Percentiles rank a stretch among this genome's conserved stretches.
phyloP scores from a whole-genome alignment of 2,113 vertebrate genomes.

The Chinchilla lanigera region DNA sequence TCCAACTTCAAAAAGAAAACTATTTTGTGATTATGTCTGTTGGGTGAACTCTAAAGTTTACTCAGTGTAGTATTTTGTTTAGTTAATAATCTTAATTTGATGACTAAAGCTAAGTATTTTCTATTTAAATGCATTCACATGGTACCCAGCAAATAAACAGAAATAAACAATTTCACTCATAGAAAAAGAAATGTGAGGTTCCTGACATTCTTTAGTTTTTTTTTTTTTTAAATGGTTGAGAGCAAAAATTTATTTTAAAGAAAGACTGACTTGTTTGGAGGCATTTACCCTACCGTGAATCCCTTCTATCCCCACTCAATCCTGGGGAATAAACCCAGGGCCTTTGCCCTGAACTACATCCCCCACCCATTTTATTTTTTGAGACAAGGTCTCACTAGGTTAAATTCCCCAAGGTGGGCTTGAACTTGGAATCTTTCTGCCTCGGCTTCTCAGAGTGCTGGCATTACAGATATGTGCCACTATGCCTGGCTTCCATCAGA shows the following conservation, averaged over 20 bases:
- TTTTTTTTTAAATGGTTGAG: background rate
- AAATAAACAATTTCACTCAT: constrained; percentile 13
- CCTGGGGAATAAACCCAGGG: background rate
- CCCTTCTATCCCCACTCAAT: background rate
- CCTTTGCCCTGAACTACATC: background rate
- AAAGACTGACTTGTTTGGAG: constrained; percentile 41
- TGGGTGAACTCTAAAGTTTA: constrained; percentile 37
- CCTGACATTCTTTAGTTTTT: background rate
- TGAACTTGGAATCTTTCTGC: background rate
- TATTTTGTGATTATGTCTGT: background rate
- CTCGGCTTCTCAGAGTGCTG: background rate
- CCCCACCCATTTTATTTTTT: background rate
- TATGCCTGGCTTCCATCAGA: background rate
- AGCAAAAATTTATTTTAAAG: constrained; percentile 55
- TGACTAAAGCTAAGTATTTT: background rate
- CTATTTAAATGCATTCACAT: constrained; percentile 40
- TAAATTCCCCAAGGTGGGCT: background rate
- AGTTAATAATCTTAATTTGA: constrained; percentile 36
- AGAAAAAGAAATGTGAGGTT: constrained; percentile 1
- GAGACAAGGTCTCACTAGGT: background rate
- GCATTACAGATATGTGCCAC: background rate
- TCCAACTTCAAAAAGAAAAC: background rate
- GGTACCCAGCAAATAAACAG: background rate
- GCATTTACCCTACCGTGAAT: background rate
- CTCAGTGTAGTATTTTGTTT: background rate